phyloP scores from a whole-genome alignment of 2,888 invertebrate genomes.

The Folsomia manolachei region DNA sequence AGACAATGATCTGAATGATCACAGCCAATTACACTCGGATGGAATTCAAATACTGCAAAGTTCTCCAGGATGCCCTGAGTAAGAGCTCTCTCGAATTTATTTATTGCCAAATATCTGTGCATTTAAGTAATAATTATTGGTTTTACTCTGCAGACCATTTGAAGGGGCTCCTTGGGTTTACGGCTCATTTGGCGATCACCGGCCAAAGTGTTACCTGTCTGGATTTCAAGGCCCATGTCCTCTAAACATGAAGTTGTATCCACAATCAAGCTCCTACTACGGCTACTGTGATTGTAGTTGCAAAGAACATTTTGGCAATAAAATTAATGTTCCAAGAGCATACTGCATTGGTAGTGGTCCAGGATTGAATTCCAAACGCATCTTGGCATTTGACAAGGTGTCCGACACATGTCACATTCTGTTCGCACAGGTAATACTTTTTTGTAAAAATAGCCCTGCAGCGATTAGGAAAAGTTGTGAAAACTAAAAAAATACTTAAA shows the following conservation, averaged over 20 bases:
- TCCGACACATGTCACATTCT: not conserved
- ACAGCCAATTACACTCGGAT: not conserved
- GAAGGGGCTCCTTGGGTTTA: not conserved
- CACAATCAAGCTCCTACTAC: not conserved
- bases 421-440: constrained; percentile 6
- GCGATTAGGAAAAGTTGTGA: too few species aligned
- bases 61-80: constrained; percentile 11
- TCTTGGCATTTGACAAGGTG: not conserved
- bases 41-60: not conserved
- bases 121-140: not conserved
- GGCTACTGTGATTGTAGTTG: constrained; percentile 13
- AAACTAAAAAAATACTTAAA: not conserved
- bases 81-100: too few species aligned
- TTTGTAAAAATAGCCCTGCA: not conserved
- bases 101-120: not conserved
- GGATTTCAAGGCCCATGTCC: constrained; percentile 7
- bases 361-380: not conserved
- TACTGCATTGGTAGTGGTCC: not conserved
- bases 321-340: not conserved
- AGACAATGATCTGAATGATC: not conserved
- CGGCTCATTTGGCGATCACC: not conserved
- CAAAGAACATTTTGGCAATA: not conserved
- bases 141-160: not conserved
- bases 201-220: not conserved
- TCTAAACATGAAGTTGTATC: not conserved